These are phyloP conservation scores for Gnathonemus longibarbis DNA, from an alignment of 2,113 vertebrate species.

Conservation along the genomic window DNA sequence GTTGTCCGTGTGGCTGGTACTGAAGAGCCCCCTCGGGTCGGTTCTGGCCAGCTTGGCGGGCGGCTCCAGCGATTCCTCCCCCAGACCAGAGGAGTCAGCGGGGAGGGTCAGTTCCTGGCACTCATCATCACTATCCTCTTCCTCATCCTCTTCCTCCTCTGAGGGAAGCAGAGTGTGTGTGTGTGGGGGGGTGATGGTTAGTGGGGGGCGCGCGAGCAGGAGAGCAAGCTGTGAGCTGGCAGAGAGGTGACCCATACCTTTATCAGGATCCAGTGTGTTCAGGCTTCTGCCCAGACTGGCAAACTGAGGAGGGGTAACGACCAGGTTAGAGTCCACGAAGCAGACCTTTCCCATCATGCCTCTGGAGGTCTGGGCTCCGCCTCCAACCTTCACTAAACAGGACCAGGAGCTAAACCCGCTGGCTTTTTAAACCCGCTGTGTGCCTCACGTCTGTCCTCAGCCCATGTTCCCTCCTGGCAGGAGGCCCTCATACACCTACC, in stretches of 20 bases:
- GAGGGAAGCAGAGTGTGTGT: conserved; percentile 29
- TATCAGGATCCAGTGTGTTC: conserved; percentile 68
- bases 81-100: conserved; percentile 50
- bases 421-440: background rate
- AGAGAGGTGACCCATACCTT: conserved; percentile 58
- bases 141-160: conserved; percentile 79
- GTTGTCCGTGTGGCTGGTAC: conserved; percentile 23
- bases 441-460: background rate
- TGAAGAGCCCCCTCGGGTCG: conserved; percentile 41
- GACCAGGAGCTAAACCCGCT: background rate
- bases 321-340: background rate
- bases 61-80: conserved; percentile 66
- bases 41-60: conserved; percentile 71
- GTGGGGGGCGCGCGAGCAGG: background rate
- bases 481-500: conserved; percentile 44
- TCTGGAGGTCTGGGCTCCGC: background rate
- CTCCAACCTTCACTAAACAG: background rate
- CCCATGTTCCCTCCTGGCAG: background rate
- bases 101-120: conserved; percentile 67
- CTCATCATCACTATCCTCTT: conserved; percentile 82
- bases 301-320: conserved; percentile 57
- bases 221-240: background rate
- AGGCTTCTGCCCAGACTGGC: conserved; percentile 66
- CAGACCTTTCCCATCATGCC: background rate
- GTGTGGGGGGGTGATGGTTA: background rate